Base-by-base conservation (phyloP, 2,797 vertebrate species). In the Lophotriccus pileatus region DNA sequence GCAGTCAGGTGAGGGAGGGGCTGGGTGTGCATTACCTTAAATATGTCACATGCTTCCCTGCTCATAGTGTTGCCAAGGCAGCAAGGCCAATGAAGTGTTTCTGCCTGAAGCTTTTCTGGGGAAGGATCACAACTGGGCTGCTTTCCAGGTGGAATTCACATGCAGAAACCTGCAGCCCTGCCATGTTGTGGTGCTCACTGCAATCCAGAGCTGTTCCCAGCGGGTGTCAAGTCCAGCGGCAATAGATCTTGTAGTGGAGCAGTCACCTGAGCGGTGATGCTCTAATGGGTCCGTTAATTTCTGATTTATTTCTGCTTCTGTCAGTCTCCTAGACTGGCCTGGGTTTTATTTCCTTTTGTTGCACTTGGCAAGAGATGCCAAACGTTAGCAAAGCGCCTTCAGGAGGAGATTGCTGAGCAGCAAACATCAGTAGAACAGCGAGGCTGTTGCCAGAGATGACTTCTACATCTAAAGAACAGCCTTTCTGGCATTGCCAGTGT, bases 1-100 rank as follows among this genome's bases (percentile, higher is more conserved):
- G 81, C 74, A 95, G 93, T 94, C 93, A 96, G 96, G 96, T 96
- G 94, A 96, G 92, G 94, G 94, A 21, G 56, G 85, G 53, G 85
- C 82, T 90, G 94, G 74, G 59, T 79, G 64, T 86, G 25, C 23
- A 41, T 93, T 95, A 84, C 91, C 93, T 93, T 79, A 84, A 90
- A 88, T 47, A 60, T 94, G 70, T 95, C 95, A 95, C 90, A n/a
- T 82, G 94, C 94, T 91, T 94, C 77, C 86, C 90, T 87, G 46
- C 86, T 87, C 47, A 21, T 34, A 22, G 88, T 9, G 86, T 95
- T 94, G 95, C 93, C 95, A 96, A 93, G 91, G 95, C 91, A 96
- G 96, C 88, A 16, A 88, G 80, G 77, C 94, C 77, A 76, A 23
- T 84, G 85, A 88, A 84, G 20, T 84, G 87, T 87, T 95, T 84